Base-by-base conservation (phyloP, 1,140 invertebrate genomes). In the Aphelenchoides avenae region DNA sequence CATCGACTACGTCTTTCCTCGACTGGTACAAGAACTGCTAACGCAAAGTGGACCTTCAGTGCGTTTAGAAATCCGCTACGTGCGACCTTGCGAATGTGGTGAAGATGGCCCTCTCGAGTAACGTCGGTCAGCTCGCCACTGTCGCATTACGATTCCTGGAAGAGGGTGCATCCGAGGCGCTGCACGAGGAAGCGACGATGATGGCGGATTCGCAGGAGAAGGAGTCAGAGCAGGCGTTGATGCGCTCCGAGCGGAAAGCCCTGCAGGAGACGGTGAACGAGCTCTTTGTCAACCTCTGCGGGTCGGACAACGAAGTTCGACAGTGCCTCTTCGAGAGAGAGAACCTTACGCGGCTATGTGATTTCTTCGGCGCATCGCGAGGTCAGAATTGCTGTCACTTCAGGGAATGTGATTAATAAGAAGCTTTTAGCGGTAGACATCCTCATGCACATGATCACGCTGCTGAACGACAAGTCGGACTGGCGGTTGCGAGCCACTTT, bases 1-100 rank as follows among this genome's bases (percentile, higher is more conserved):
- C 30, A 56, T 73, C 26, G 73, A 75, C 50, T 75, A 75, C 40
- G 54, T 75, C 9, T 68, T 75, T 42, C 73, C 72, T 4, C 43
- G 61, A 59, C 49, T 75, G 24, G 59, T 65, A 20, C 13, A 59
- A 46, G 31, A 9, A 42, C 27, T 31, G 6, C n/a, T n/a, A n/a
- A n/a, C n/a, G n/a, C n/a, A n/a, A n/a, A n/a, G n/a, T 9, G 3
- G 5, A 53, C 6, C 11, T 5, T 53, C 9, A 11, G 24, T 57
- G 22, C 24, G 26, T 64, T 44, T 40, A 62, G 64, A 68, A 67
- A 47, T 9, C 40, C 6, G 20, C 70, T n/a, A 39, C 39, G 37
- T 26, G 33, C 18, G 47, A 65, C 26, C 9, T 42, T 7, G 40
- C 52, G 15, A 42, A 66, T 18, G 43, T 29, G 27, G 53, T 69